Conservation (phyloP, 2,797 vertebrate genomes). For the Okamejei kenojei region DNA sequence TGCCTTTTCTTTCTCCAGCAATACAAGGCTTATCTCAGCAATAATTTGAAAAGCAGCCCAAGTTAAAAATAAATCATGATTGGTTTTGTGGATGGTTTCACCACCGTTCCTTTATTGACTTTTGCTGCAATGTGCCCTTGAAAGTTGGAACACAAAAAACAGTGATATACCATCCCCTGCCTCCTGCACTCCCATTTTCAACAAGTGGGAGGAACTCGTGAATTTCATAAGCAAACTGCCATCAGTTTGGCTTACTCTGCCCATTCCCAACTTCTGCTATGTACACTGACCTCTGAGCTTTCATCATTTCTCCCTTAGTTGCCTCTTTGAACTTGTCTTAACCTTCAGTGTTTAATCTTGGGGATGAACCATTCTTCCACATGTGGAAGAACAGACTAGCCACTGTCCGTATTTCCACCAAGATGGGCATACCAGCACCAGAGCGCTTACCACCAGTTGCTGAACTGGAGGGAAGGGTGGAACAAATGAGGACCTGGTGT, state of each 20-base stretch:
- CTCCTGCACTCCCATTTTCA: background rate
- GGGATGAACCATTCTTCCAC: too few relatives aligned
- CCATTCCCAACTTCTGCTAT: background rate
- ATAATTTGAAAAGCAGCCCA: conserved; percentile 5
- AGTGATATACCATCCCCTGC: background rate
- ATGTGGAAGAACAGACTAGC: too few relatives aligned
- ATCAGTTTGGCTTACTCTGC: background rate
- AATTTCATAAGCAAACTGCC: background rate
- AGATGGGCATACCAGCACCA: too few relatives aligned
- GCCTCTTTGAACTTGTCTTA: background rate
- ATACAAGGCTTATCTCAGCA: background rate
- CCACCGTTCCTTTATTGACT: background rate
- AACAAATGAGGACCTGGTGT: too few relatives aligned
- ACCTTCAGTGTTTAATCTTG: too few relatives aligned
- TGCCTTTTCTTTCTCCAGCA: background rate
- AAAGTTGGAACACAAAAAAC: background rate
- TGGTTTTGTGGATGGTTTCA: background rate
- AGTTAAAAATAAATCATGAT: background rate
- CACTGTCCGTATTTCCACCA: too few relatives aligned
- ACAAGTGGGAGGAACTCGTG: background rate
- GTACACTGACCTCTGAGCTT: background rate
- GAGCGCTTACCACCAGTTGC: too few relatives aligned
- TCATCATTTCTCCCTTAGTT: background rate
- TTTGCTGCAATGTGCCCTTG: background rate
- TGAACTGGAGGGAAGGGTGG: too few relatives aligned